Conservation (phyloP, 2,888 invertebrate genomes). For the Scelioninae gen. 2 region DNA sequence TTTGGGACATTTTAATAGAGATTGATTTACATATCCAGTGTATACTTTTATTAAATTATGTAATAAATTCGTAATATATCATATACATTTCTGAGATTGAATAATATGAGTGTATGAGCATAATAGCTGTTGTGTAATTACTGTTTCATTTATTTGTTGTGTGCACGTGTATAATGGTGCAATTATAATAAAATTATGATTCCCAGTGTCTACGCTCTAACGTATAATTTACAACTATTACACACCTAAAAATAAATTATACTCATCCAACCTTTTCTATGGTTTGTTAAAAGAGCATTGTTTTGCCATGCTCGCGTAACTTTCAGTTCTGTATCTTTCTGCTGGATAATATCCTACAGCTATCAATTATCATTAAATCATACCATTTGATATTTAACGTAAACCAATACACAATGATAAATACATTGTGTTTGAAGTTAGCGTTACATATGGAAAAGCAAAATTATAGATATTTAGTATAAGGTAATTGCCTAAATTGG, state of each 20-base stretch:
- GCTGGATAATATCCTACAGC: too few relatives aligned
- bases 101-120: constrained; percentile 9
- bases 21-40: constrained; percentile 18
- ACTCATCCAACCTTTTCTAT: not conserved
- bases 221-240: constrained; percentile 17
- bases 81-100: constrained; percentile 29
- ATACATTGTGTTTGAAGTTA: too few relatives aligned
- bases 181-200: constrained; percentile 30
- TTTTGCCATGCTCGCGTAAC: too few relatives aligned
- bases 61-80: constrained; percentile 31
- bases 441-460: too few relatives aligned
- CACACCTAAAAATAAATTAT: constrained; percentile 1
- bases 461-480: not conserved
- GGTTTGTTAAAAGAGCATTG: not conserved
- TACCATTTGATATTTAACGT: not conserved
- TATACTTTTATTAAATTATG: constrained; percentile 18
- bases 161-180: constrained; percentile 23
- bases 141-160: constrained; percentile 33
- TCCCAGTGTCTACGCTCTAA: constrained; percentile 6
- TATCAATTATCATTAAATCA: too few relatives aligned
- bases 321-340: too few relatives aligned
- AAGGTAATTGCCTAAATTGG: constrained; percentile 4
- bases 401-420: constrained; percentile 1
- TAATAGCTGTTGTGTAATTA: constrained; percentile 27
- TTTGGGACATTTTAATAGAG: too few relatives aligned